A percentile compares a stretch with the other conserved stretches of the same genome.
Conservation (phyloP, 1,140 invertebrate genomes). For the Panagrolaimus sp. region DNA sequence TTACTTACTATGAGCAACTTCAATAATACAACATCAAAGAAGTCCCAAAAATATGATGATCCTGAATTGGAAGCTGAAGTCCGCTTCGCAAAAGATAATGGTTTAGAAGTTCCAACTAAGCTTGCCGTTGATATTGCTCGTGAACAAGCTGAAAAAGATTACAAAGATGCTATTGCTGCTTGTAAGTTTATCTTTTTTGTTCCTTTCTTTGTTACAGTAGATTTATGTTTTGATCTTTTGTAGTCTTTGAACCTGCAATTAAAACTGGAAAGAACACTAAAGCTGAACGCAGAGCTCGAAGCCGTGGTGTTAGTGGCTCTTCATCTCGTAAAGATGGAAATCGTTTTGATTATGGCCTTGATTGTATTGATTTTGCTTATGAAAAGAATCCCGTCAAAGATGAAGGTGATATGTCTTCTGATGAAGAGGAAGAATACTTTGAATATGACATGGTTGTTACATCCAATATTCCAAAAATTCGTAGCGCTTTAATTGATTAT, state of each 20-base stretch:
- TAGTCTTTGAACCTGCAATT: constrained; percentile 11
- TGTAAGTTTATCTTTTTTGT: background rate
- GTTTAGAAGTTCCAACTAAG: constrained; percentile 27
- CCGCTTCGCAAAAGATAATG: constrained; percentile 45
- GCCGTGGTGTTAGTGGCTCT: constrained; percentile 44
- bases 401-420: constrained; percentile 24
- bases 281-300: constrained; percentile 47
- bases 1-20: background rate
- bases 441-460: constrained; percentile 35
- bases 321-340: constrained; percentile 42
- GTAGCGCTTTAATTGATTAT: constrained; percentile 30
- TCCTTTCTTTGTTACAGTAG: background rate
- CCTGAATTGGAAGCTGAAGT: constrained; percentile 40
- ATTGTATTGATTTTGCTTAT: constrained; percentile 42
- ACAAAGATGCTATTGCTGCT: background rate
- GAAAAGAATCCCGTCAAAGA: constrained; percentile 23
- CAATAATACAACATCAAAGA: constrained; percentile 12
- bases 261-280: constrained; percentile 38
- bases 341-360: constrained; percentile 47
- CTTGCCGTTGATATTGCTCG: constrained; percentile 16
- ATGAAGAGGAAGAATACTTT: constrained; percentile 35
- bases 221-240: constrained; percentile 15
- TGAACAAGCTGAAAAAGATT: constrained; percentile 5
- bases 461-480: constrained; percentile 42
- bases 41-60: constrained; percentile 24